Evolutionary conservation across 1,140 invertebrate species (phyloP).

Genomic region (Atta colombica): DNA sequence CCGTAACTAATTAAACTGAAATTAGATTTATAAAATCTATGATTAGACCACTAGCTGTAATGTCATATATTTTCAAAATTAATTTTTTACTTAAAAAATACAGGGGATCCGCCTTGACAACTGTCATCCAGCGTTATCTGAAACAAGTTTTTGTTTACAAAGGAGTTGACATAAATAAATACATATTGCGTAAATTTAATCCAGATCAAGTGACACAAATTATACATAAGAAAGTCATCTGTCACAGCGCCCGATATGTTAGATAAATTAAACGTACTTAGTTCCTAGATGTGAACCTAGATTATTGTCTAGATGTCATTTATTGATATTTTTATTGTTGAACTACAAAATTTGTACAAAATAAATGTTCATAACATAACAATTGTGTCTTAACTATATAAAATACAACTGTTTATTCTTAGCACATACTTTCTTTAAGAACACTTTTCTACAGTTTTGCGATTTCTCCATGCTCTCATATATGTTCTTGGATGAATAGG

Average conservation of each 20-base stretch:
- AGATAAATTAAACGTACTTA: no score
- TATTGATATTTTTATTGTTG: conserved; percentile 32
- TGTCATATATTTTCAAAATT: background rate
- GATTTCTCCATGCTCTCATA: conserved; percentile 90
- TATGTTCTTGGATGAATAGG: conserved; percentile 91
- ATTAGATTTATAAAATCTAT: background rate
- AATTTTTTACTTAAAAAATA: background rate
- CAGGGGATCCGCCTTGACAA: no score
- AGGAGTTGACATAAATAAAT: no score
- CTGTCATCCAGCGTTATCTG: no score
- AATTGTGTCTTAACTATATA: conserved; percentile 28
- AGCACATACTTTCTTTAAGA: conserved; percentile 52
- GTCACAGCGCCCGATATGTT: no score
- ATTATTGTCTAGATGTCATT: background rate
- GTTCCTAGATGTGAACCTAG: no score
- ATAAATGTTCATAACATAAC: background rate
- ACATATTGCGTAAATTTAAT: no score
- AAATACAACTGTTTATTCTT: conserved; percentile 58
- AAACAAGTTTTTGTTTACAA: no score
- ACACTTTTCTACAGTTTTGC: conserved; percentile 79
- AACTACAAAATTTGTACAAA: conserved; percentile 31
- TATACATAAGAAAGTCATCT: no score
- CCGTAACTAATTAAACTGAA: no score
- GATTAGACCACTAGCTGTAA: background rate
- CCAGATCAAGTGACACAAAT: no score